Evolutionary conservation across 2,888 invertebrate species (phyloP).

Genomic region (Drosophila kuntzei): DNA sequence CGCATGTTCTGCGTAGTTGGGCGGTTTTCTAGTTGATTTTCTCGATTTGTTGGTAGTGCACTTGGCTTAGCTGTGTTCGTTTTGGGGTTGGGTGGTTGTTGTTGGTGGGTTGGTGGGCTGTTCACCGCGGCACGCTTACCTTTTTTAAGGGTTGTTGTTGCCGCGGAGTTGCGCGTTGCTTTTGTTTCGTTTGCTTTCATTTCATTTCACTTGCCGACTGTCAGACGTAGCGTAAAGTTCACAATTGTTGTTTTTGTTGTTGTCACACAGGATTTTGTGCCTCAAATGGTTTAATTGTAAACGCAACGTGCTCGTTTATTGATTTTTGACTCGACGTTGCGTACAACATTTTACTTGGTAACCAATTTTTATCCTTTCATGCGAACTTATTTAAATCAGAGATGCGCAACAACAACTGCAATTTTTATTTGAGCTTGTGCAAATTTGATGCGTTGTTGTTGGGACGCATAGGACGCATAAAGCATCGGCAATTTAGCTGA

Average conservation of each 20-base stretch:
- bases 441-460: no score
- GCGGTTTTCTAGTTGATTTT: slow-evolving; percentile 45
- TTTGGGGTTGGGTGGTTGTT: slow-evolving; percentile 29
- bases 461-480: no score
- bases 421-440: no score
- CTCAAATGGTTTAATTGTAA: slow-evolving; percentile 57
- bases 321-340: slow-evolving; percentile 54
- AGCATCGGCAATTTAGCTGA: neutral
- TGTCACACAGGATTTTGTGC: slow-evolving; percentile 26
- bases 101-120: slow-evolving; percentile 1
- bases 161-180: slow-evolving; percentile 78
- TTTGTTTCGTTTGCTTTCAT: slow-evolving; percentile 7
- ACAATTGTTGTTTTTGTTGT: slow-evolving; percentile 30
- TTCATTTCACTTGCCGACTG: slow-evolving; percentile 63
- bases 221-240: slow-evolving; percentile 47
- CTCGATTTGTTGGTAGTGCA: slow-evolving; percentile 56
- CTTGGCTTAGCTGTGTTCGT: slow-evolving; percentile 70
- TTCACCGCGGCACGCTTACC: slow-evolving; percentile 53
- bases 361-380: neutral
- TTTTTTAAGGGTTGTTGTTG: slow-evolving; percentile 72
- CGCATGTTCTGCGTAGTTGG: slow-evolving; percentile 65
- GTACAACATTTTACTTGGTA: slow-evolving; percentile 8
- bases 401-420: no score
- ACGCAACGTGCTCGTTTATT: slow-evolving; percentile 59
- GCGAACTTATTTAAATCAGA: no score